phyloP scores from a whole-genome alignment of 2,888 invertebrate species.

The Oligia fasciuncula region DNA sequence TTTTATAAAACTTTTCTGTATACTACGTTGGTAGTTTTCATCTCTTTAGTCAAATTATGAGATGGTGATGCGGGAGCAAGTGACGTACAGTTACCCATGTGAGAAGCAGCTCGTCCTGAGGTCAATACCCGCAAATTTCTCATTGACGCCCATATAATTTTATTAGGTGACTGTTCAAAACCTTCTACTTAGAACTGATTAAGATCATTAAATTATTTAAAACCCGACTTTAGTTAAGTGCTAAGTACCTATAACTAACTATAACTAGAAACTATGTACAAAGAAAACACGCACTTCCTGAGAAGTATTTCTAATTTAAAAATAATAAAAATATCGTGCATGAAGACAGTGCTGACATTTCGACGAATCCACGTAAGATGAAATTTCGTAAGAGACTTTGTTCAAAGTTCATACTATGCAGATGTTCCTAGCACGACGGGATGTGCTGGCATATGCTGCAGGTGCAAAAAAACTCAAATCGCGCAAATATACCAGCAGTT shows the following conservation, averaged over 20 bases:
- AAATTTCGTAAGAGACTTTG: neutral
- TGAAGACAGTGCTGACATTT: neutral
- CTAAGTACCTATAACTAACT: neutral
- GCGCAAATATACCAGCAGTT: too few species aligned
- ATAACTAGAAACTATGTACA: neutral
- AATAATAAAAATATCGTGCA: neutral
- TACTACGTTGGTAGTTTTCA: too few species aligned
- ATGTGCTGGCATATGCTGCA: too few species aligned
- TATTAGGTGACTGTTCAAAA: neutral
- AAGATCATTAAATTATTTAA: neutral
- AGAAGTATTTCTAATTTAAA: neutral
- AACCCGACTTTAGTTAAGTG: conserved; percentile 8
- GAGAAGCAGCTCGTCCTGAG: too few species aligned
- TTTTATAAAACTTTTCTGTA: too few species aligned
- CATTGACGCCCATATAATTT: neutral
- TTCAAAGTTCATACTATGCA: too few species aligned
- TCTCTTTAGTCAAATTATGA: too few species aligned
- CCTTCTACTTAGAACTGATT: neutral
- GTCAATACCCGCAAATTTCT: too few species aligned
- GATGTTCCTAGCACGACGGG: too few species aligned
- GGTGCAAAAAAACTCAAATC: too few species aligned
- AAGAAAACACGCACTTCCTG: neutral
- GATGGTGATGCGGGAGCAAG: too few species aligned
- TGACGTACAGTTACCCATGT: too few species aligned
- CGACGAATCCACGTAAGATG: neutral